Percentiles rank a stretch among this genome's conserved stretches.
phyloP scores from a whole-genome alignment of 2,797 vertebrate species.

The Clarias laeviceps region DNA sequence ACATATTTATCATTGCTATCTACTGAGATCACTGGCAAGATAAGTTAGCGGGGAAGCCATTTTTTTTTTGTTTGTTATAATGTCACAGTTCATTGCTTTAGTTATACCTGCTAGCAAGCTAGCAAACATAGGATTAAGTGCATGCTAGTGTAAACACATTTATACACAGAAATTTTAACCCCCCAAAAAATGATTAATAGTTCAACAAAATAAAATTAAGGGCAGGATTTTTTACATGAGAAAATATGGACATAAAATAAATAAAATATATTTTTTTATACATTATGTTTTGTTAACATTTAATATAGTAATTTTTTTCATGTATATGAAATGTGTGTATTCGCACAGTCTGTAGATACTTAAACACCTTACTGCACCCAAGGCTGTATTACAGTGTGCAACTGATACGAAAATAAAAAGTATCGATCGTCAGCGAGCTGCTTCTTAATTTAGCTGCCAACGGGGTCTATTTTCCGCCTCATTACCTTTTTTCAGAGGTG shows the following conservation, averaged over 20 bases:
- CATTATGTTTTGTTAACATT: too few species aligned
- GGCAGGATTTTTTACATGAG: too few species aligned
- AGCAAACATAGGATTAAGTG: neutral
- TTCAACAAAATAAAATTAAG: too few species aligned
- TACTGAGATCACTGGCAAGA: neutral
- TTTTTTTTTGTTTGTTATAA: neutral
- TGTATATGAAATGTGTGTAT: too few species aligned
- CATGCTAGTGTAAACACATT: too few species aligned
- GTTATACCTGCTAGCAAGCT: neutral
- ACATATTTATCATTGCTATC: neutral
- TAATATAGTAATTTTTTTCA: too few species aligned
- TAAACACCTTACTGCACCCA: neutral
- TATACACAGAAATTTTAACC: neutral
- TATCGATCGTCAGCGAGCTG: neutral
- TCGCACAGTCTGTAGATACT: neutral
- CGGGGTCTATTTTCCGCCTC: constrained; percentile 28
- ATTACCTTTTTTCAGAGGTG: constrained; percentile 15
- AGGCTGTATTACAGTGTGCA: neutral
- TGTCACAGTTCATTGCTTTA: neutral
- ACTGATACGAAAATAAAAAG: neutral
- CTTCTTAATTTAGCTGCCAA: constrained; percentile 7
- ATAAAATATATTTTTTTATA: too few species aligned
- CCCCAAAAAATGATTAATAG: too few species aligned
- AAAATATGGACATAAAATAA: too few species aligned
- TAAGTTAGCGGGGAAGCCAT: neutral